phyloP scores from a whole-genome alignment of 23 tunicate genomes.

The Pegea sp. region DNA sequence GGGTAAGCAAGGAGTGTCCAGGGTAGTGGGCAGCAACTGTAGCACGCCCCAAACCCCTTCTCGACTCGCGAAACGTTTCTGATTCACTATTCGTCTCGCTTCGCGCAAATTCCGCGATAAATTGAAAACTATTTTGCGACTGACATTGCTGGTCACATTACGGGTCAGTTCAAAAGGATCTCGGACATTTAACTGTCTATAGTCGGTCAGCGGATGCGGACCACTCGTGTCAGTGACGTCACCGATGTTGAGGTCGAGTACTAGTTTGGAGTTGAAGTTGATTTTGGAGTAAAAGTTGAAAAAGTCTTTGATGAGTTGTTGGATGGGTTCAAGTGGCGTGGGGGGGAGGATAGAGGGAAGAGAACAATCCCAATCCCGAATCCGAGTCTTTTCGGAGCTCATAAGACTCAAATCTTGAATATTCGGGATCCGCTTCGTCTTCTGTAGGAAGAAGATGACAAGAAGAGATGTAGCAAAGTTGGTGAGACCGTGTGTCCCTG shows the following conservation, averaged over 20 bases:
- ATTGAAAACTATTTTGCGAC: constrained; percentile 28
- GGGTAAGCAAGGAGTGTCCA: no score
- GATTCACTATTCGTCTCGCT: constrained; percentile 22
- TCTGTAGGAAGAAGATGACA: constrained; percentile 36
- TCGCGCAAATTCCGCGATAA: constrained; percentile 33
- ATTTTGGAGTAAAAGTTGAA: constrained; percentile 38
- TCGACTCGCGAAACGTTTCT: constrained; percentile 13
- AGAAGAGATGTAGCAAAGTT: constrained; percentile 64
- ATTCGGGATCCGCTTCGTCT: constrained; percentile 4
- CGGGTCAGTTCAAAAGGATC: constrained; percentile 73
- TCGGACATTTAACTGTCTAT: constrained; percentile 56
- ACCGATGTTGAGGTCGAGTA: constrained; percentile 20
- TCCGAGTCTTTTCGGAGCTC: constrained; percentile 2
- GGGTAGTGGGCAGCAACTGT: no score
- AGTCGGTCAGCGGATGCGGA: no score
- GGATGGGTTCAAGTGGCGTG: background rate
- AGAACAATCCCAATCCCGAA: constrained; percentile 43
- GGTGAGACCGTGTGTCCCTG: constrained; percentile 49
- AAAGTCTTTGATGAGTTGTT: constrained; percentile 23
- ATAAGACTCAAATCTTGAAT: constrained; percentile 23
- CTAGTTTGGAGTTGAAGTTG: constrained; percentile 19
- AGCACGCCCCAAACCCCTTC: constrained; percentile 33
- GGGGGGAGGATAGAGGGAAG: constrained; percentile 2
- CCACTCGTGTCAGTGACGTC: no score
- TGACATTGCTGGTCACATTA: constrained; percentile 72